phyloP scores from a whole-genome alignment of 2,797 vertebrate species.

The Acanthurus tractus region DNA sequence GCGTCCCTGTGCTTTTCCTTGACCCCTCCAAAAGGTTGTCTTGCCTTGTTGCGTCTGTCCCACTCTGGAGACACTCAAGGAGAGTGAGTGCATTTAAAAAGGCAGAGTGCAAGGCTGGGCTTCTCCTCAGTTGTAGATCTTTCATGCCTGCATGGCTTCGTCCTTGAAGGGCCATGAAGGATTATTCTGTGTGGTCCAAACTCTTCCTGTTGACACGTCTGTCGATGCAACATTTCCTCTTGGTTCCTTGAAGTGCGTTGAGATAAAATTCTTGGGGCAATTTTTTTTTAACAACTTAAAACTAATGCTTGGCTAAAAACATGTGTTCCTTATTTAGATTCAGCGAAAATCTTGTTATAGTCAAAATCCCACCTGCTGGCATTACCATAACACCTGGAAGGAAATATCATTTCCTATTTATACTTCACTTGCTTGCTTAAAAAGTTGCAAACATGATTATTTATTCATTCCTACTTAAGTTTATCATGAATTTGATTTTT shows the following conservation, averaged over 20 bases:
- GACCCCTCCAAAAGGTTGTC: slow-evolving; percentile 74
- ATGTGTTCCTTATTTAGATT: slow-evolving; percentile 56
- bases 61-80: slow-evolving; percentile 80
- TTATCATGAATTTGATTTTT: slow-evolving; percentile 5
- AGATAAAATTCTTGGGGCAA: slow-evolving; percentile 33
- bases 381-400: slow-evolving; percentile 54
- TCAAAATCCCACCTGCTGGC: slow-evolving; percentile 57
- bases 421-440: slow-evolving; percentile 46
- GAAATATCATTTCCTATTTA: slow-evolving; percentile 47
- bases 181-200: slow-evolving; percentile 78
- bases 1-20: slow-evolving; percentile 80
- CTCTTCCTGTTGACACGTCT: slow-evolving; percentile 61
- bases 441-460: slow-evolving; percentile 39
- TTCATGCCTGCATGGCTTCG: slow-evolving; percentile 67
- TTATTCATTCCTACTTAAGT: slow-evolving; percentile 12
- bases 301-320: slow-evolving; percentile 22
- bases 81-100: slow-evolving; percentile 78
- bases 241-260: slow-evolving; percentile 21
- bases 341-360: slow-evolving; percentile 57
- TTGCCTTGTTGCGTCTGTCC: slow-evolving; percentile 79
- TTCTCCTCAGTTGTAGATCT: slow-evolving; percentile 74
- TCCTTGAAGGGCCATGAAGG: slow-evolving; percentile 78
- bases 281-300: slow-evolving; percentile 27
- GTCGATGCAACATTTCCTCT: slow-evolving; percentile 61
- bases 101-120: slow-evolving; percentile 73